Percentiles rank a stretch among this genome's conserved stretches.
Conservation (phyloP, 2,797 vertebrate genomes). For the Ctenopoma kingsleyae region DNA sequence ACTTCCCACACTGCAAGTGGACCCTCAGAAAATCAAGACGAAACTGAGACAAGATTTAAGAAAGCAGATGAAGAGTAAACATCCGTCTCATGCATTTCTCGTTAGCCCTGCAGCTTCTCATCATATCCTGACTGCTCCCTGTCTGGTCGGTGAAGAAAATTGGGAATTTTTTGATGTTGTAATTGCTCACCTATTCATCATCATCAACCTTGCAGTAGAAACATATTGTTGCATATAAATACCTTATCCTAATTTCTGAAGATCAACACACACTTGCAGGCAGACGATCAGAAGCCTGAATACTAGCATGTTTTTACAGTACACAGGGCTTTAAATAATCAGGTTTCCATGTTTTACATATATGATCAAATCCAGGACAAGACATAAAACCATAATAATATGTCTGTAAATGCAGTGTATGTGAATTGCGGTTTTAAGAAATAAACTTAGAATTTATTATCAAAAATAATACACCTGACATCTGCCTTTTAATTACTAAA, state of each 20-base stretch:
- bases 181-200: neutral
- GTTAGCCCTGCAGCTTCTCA: neutral
- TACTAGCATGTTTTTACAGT: too few relatives aligned
- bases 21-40: slow-evolving; percentile 15
- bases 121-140: neutral
- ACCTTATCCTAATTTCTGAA: too few relatives aligned
- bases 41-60: slow-evolving; percentile 9
- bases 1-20: slow-evolving; percentile 37
- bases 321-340: too few relatives aligned
- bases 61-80: neutral
- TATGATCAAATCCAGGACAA: too few relatives aligned
- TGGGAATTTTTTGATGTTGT: neutral
- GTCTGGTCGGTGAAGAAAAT: neutral
- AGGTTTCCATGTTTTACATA: too few relatives aligned
- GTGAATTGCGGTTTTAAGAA: too few relatives aligned
- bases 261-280: too few relatives aligned
- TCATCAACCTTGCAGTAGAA: neutral
- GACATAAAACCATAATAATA: too few relatives aligned
- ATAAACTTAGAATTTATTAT: too few relatives aligned
- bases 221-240: too few relatives aligned
- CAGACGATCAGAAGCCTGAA: too few relatives aligned
- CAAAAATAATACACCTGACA: neutral
- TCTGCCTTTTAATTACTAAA: neutral
- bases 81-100: neutral
- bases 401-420: too few relatives aligned